Base-by-base conservation (phyloP, 2,888 invertebrate species). In the Erebia aethiops region DNA sequence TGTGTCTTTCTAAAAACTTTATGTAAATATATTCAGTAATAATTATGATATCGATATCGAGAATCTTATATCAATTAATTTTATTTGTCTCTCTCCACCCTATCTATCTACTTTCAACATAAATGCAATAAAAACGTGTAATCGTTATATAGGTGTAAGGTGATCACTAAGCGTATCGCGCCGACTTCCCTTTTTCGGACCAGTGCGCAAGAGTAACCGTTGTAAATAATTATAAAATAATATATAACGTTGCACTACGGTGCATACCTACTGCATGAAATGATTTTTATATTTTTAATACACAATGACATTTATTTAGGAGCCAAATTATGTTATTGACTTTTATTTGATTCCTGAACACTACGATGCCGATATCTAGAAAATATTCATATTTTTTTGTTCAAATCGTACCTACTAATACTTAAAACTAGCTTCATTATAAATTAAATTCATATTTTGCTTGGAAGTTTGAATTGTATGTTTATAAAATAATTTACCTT, bases 201-300 rank as follows among this genome's bases (percentile, higher is more conserved):
- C 85, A 85, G 79, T 84, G 86, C 80, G 75, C 82, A 65, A 52
- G 35, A 82, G 79, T 79, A 82, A 81, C 84, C 83, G 85, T 84
- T 84, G 35, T 35, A 35, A 81, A 46, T 78, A 76, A 65, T 74
- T 68, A 73, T 74, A 71, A 69, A 65, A 69, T 71, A 26, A 26
- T 75, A 74, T 66, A 35, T 7, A 35, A 35, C 35, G 70, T 65
- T 75, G 72, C 75, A 74, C 63, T 74, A 70, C 75, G 18, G 54
- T 54, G 21, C 64, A 64, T 49, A 64, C n/a, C n/a, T n/a, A n/a
- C 58, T 52, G 61, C 46, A 64, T 63, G 56, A 52, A 71, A 46
- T 10, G 2, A 46, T 69, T 56, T 56, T 54, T 62, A 18, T 41
- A 14, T 21, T 60, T 41, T 60, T 16, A 8, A 60, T 35, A 35